Base-by-base conservation (phyloP, 1,140 invertebrate species). In the Drosophila ohnishii region DNA sequence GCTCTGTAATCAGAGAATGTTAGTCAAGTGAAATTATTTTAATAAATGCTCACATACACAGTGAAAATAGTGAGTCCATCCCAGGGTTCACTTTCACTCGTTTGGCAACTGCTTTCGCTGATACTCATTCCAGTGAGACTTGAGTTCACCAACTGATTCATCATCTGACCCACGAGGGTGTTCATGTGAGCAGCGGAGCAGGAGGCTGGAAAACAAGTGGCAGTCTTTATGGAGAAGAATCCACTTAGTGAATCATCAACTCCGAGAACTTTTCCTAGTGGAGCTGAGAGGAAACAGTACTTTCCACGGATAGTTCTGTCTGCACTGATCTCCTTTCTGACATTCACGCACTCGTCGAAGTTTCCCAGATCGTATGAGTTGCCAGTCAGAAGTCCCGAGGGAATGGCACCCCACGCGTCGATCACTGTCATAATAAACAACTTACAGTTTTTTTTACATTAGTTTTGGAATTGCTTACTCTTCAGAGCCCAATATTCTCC, bases 11-110 rank as follows among this genome's bases (percentile, higher is more conserved):
- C n/a, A 6, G 6, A 19, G 13, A 5, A 14, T 16, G 1, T 37
- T 28, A 59, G 22, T 39, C 39, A 28, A 30, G 1, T 16, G 13
- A 5, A 0, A 14, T 9, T 16, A 47, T n/a, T 22, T 47, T 2
- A 11, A 11, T 8, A 9, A 2, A 7, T 3, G 13, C 16, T 16
- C 3, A 59, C 75, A 61, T 67, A 83, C 76, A 83, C 75, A 39
- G 81, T 80, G 34, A 80, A 77, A 40, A 85, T 85, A 2, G 77
- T 60, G 5, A 85, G 57, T n/a, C 71, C 61, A 53, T 75, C 60
- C 34, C 65, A 48, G 5, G 50, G 51, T 5, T 50, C 22, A 28
- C 34, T 16, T 39, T 58, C 65, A 2, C 5, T 48, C 1, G 65
- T 71, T 37, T 71, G 67, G 35, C 67, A 71, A 25, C 28, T 48